Base-by-base conservation (phyloP, 2,888 invertebrate species). In the Sinohyriopsis cumingii region DNA sequence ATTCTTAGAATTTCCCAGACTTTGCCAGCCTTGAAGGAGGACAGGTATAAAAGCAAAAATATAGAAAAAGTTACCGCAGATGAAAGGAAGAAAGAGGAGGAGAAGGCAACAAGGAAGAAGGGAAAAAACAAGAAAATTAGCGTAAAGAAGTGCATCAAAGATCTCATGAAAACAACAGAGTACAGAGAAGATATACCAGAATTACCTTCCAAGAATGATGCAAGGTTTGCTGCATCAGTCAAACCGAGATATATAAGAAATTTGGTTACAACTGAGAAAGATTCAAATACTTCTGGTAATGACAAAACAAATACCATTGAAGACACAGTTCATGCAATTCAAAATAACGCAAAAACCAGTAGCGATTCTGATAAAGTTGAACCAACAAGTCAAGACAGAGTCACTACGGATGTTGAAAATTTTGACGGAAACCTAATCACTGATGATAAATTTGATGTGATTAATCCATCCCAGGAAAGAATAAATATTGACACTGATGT, bases 201-300 rank as follows among this genome's bases (percentile, higher is more conserved):
- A 1, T 19, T 65, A 7, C 65, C 71, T 53, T 65, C 70, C 5
- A 45, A 61, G 45, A 57, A 55, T 4, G 71, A 73, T 62, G 45
- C n/a, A 45, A 64, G 60, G 67, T 68, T 45, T n/a, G 22, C 56
- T 28, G 63, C 65, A 59, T 67, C 69, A 61, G 53, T 63, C 24
- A 65, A 65, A 68, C 45, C 45, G 45, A 45, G 12, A 45, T 45
- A 12, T 94, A 95, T 88, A 91, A 94, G 73, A 93, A 93, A 4
- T 91, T 92, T 54, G 91, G 12, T 45, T 45, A 9, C 9, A 45
- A 45, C 45, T 45, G 45, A 45, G 45, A 12, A 45, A 45, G 45
- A 45, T 45, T 45, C 45, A 45, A 45, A 12, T 12, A 45, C 45
- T 45, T 45, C 45, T 45, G 45, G 3, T 3, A 45, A 45, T 45